Evolutionary conservation across 2,797 vertebrate genomes (phyloP), one percentile per base, ranked within the genome.

Genomic region (Pygocentrus nattereri): DNA sequence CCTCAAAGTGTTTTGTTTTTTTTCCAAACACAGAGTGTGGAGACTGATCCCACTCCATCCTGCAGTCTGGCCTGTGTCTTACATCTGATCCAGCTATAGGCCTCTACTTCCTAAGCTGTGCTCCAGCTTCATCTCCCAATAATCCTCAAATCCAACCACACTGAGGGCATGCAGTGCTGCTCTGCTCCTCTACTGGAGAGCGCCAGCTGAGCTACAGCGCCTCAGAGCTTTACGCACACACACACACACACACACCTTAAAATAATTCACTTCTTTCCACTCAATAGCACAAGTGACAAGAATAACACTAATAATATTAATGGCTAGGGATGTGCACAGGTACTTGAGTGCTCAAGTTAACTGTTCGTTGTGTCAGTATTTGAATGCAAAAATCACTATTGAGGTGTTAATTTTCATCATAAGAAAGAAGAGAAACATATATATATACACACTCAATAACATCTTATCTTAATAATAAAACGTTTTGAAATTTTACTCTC

Each of bases 81-180:
- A 21, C 75, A 64, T 75, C 70, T 56, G 75, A 49, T 64, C 71
- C 74, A 62, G 69, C 62, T 81, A 68, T 56, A 73, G 65, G 49
- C 73, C 52, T 76, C 34, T 58, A 47, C 70, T 78, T 75, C 78
- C 47, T 38, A 52, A 79, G 77, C 65, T 79, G 25, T 56, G 75
- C 47, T 79, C 62, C 44, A 47, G 38, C 77, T 21, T 78, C 69
- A 83, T 84, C 79, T 78, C 59, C 58, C 59, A 81, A 83, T 84
- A 86, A 86, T 86, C 82, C 78, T 75, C 64, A 78, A 61, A 83
- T 84, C 75, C 83, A 41, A 56, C 58, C 78, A 30, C 49, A 69
- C 71, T 71, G 69, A 44, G 34, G 78, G 44, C 49, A 75, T 64
- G 68, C 83, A 62, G 44, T n/a, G 18, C 44, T 77, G 70, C 62